Evolutionary conservation across 1,140 invertebrate species (phyloP).

Genomic region (Kradibia gibbosae): DNA sequence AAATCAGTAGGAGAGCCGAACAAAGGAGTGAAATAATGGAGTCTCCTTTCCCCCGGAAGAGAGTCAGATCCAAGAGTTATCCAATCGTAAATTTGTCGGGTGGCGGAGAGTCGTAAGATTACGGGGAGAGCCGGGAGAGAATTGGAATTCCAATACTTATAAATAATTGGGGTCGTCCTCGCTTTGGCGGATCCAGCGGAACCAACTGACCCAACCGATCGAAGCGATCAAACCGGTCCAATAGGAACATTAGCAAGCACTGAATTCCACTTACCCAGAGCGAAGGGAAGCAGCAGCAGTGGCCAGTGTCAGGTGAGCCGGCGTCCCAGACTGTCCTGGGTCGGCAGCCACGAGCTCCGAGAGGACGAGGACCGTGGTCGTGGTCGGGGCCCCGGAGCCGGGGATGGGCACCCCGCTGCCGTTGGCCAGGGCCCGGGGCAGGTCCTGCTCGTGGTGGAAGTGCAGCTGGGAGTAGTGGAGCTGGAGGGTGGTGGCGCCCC

Average conservation of each 20-base stretch:
- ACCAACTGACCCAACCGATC: not conserved
- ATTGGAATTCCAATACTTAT: not conserved
- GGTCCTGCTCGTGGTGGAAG: slow-evolving; percentile 70
- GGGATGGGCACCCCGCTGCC: slow-evolving; percentile 58
- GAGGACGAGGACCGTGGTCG: slow-evolving; percentile 74
- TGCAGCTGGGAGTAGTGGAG: slow-evolving; percentile 70
- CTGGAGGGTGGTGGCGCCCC: slow-evolving; percentile 67
- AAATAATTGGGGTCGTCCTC: not conserved
- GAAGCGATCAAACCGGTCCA: not conserved
- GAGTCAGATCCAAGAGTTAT: no score
- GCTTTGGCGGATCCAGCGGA: not conserved
- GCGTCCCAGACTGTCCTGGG: slow-evolving; percentile 50
- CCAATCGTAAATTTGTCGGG: no score
- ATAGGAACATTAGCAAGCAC: not conserved
- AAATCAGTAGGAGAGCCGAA: no score
- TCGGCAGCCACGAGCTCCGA: slow-evolving; percentile 72
- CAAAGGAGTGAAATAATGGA: no score
- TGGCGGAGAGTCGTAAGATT: not conserved
- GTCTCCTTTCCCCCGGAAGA: no score
- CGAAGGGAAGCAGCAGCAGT: slow-evolving; percentile 61
- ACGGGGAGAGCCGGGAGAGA: not conserved
- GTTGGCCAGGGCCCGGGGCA: slow-evolving; percentile 63
- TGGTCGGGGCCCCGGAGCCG: slow-evolving; percentile 58
- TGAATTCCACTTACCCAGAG: slow-evolving; percentile 63
- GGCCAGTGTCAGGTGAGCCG: slow-evolving; percentile 50